Evolutionary conservation across 2,888 invertebrate genomes (phyloP), one percentile per base, ranked within the genome.

Genomic region (Epistrophe eligans): DNA sequence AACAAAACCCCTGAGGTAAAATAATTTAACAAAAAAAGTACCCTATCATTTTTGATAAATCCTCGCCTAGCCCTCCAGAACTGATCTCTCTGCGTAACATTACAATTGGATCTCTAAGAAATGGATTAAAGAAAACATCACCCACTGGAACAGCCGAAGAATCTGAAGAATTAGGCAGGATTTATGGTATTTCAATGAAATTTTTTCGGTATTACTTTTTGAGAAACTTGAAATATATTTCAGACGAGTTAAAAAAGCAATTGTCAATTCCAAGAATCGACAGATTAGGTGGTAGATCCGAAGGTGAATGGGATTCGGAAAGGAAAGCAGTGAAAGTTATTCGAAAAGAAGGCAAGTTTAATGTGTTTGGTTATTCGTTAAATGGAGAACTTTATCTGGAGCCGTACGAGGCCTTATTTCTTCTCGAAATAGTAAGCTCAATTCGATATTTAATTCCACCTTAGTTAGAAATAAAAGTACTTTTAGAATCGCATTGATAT

Each of bases 301-400:
- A 90, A 40, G 92, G 90, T 0, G 89, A 80, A 2, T 92, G 92
- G 92, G 90, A 91, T 28, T 38, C 62, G 0, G 87, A 89, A 11
- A 88, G 89, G 62, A 89, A 90, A 71, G 90, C 90, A 4, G 92
- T 91, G 0, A 91, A 91, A 67, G 89, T 92, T 0, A 19, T 90
- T 9, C 90, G 89, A 4, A 92, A 91, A 77, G 92, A 91, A 89
- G 93, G 92, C 0, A 92, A 92, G 89, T 92, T 92, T 85, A 90
- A 90, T 9, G 89, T 89, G 17, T 93, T 92, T 80, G 92, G 92
- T 0, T 91, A 91, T 45, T 91, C 89, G 43, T 57, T 83, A n/a
- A 79, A 90, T 8, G 91, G 91, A 0, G 89, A 90, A 57, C 88
- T 89, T 0, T 93, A 90, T 80, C 89, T 92, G 77, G 91, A 91